phyloP scores from a whole-genome alignment of 2,797 vertebrate genomes.

The Sparidentex hasta region DNA sequence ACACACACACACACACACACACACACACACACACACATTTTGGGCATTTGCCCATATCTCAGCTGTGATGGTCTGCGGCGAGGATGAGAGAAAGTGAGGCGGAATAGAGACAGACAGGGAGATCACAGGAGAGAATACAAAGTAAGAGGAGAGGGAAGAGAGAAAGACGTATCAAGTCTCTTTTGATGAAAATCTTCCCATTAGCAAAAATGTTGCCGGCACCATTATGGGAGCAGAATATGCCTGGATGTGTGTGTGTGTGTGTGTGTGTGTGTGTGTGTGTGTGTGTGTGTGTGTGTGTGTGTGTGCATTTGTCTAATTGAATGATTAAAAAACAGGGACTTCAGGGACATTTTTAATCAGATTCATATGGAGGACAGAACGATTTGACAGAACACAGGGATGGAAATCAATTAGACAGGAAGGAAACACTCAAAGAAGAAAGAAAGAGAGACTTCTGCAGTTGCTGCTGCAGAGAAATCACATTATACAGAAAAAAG shows the following conservation, averaged over 20 bases:
- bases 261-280: too few species aligned
- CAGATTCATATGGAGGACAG: background rate
- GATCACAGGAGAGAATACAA: slow-evolving; percentile 31
- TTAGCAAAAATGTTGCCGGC: background rate
- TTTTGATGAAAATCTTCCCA: slow-evolving; percentile 1
- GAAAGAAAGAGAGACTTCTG: background rate
- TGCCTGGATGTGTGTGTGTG: background rate
- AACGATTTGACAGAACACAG: background rate
- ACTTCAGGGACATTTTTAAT: background rate
- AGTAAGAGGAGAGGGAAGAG: slow-evolving; percentile 6
- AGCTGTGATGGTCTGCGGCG: slow-evolving; percentile 37
- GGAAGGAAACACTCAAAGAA: background rate
- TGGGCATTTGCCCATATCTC: slow-evolving; percentile 35
- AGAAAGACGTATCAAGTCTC: slow-evolving; percentile 9
- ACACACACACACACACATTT: slow-evolving; percentile 29
- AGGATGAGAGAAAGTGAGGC: slow-evolving; percentile 46
- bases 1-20: slow-evolving; percentile 33
- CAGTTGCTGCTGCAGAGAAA: background rate
- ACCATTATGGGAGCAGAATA: background rate
- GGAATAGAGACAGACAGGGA: slow-evolving; percentile 31
- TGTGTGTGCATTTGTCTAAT: background rate
- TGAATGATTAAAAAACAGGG: background rate
- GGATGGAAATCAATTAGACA: background rate
- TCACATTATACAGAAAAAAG: background rate
- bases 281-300: too few species aligned